Evolutionary conservation across 2,888 invertebrate species (phyloP), one percentile per base, ranked within the genome.

Genomic region (Adineta ricciae): DNA sequence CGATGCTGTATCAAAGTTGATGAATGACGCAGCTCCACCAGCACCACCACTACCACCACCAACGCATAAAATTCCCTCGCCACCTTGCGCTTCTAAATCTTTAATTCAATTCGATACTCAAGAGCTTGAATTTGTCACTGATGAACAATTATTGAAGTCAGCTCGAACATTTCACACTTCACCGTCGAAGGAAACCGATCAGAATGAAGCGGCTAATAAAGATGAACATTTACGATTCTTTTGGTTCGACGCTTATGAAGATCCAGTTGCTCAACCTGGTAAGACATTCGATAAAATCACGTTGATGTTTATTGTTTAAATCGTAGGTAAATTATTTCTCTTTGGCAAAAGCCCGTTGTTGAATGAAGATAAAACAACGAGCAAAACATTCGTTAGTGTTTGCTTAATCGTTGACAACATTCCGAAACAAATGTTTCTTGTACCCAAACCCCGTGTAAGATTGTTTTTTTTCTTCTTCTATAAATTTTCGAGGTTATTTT

Each of bases 171-270:
- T n/a, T 82, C 36, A 64, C 49, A 50, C 83, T 84, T 54, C 52
- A 41, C 27, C 83, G 84, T 38, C 64, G 38, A 32, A 64, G 84
- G 83, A 52, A 56, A 32, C 52, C 24, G 16, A 78, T 56, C 54
- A 85, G 52, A 78, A 78, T 27, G 83, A 83, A 84, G 83, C 41
- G 36, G 49, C 38, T 24, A 50, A 49, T 36, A 83, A 11, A 49
- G 49, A 46, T 8, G 50, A 73, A 46, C 32, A 83, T 32, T 46
- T 92, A 41, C 89, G 93, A 87, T 93, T 97, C 89, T 97, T 94
- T 91, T 97, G 96, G 94, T 93, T 95, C 91, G 97, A 98, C 92
- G 96, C 96, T 0, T 95, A 93, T 92, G 97, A 97, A 90, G 96
- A 97, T 90, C 91, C 93, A 11, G 93, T 92, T 87, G 93, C 93